These are phyloP conservation scores for Aspidoscelis tigris DNA, from an alignment of 2,113 vertebrate genomes.

Conservation along the genomic window DNA sequence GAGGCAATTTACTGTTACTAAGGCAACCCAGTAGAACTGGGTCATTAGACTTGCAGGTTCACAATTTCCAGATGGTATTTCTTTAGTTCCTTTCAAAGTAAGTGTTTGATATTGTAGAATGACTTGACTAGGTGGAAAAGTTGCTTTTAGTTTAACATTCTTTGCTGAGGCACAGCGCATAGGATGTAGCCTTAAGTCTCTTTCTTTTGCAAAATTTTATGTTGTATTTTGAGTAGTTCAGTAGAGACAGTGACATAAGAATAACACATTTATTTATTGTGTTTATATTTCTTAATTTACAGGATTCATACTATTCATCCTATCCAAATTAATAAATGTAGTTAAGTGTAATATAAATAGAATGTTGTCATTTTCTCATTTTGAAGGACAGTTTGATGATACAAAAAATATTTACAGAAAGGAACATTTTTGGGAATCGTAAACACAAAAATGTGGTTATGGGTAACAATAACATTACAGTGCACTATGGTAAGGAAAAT, in stretches of 20 bases:
- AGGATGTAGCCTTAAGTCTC: not conserved
- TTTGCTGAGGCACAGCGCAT: no score
- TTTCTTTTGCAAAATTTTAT: not conserved
- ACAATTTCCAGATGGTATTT: slow-evolving; percentile 34
- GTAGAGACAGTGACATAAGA: not conserved
- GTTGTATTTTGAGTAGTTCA: not conserved
- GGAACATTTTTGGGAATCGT: no score
- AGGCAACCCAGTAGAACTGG: slow-evolving; percentile 56
- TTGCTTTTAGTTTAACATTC: not conserved
- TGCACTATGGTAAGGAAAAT: no score
- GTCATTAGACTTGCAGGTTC: slow-evolving; percentile 51
- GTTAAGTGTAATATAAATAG: no score
- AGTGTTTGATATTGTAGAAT: not conserved
- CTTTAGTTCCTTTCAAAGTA: not conserved
- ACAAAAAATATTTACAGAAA: no score
- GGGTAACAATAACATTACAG: no score
- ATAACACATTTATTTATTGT: not conserved
- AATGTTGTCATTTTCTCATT: no score
- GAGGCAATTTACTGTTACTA: slow-evolving; percentile 54
- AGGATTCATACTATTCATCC: no score
- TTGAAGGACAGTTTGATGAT: no score
- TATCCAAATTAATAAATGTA: no score
- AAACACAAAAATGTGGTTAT: no score
- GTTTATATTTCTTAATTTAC: not conserved
- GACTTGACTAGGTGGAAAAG: not conserved